Conservation (phyloP, 2,888 invertebrate species). For the Gryllus longicercus region DNA sequence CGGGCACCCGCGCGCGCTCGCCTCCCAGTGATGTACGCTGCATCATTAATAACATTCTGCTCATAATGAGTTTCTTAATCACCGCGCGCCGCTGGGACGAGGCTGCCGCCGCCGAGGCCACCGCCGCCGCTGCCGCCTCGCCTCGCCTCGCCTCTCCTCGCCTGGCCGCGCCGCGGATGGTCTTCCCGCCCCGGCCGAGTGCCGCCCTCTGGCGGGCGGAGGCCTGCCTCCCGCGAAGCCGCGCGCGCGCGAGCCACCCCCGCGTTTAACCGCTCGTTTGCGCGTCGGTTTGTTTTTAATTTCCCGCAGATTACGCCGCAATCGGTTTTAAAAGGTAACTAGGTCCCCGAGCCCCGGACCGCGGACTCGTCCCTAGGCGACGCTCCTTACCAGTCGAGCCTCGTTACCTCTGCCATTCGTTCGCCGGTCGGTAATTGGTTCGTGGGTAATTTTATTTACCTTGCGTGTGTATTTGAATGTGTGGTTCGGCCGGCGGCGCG, state of each 20-base stretch:
- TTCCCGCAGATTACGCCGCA: conserved; percentile 9
- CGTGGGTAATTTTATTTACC: not conserved
- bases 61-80: conserved; percentile 23
- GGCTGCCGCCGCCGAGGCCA: no score
- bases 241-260: not conserved
- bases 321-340: conserved; percentile 17
- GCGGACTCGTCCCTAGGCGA: not conserved
- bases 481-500: no score
- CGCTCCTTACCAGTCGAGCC: not conserved
- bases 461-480: not conserved
- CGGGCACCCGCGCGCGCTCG: not conserved
- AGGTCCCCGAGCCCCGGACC: conserved; percentile 8
- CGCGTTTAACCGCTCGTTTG: conserved; percentile 17
- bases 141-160: not conserved
- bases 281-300: conserved; percentile 17
- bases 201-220: no score
- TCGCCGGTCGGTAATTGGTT: not conserved
- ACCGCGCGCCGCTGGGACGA: not conserved
- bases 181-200: not conserved
- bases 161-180: not conserved
- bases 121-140: not conserved
- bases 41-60: conserved; percentile 19
- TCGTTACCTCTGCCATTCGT: not conserved
- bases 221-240: not conserved
- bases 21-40: conserved; percentile 22